These are phyloP conservation scores for Vidua chalybeata DNA, from an alignment of 2,113 vertebrate species.

Conservation along the genomic window DNA sequence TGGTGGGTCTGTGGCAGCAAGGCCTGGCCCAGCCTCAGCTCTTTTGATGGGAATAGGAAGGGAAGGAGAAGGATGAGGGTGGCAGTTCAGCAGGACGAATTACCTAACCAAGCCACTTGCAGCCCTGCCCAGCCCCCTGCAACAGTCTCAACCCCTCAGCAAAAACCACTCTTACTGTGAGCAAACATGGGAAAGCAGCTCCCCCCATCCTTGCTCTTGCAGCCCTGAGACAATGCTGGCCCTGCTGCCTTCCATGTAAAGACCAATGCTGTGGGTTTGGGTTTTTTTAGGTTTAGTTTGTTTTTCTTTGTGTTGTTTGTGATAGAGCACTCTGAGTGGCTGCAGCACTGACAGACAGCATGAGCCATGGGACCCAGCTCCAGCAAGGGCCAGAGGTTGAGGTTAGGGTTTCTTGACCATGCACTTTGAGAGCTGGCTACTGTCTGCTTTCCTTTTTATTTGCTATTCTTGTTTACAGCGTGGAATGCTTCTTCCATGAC, in stretches of 20 bases:
- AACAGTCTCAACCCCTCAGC: not conserved
- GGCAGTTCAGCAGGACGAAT: not conserved
- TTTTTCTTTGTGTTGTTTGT: not conserved
- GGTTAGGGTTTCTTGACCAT: not conserved
- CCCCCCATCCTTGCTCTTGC: fast-evolving
- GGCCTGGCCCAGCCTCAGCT: not conserved
- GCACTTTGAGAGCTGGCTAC: not conserved
- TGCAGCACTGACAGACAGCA: not conserved
- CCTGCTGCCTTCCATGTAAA: not conserved
- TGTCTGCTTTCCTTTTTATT: conserved; percentile 19
- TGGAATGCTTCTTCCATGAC: conserved; percentile 23
- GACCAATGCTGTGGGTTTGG: not conserved
- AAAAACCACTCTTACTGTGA: not conserved
- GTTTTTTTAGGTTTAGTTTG: not conserved
- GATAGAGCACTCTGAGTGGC: conserved; percentile 21
- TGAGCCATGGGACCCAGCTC: not conserved
- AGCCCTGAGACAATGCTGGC: not conserved
- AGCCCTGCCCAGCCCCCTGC: not conserved
- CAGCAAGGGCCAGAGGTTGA: fast-evolving
- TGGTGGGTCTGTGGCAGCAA: not conserved
- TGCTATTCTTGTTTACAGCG: conserved; percentile 56
- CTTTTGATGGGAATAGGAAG: fast-evolving
- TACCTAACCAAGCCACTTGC: not conserved
- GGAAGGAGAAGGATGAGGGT: not conserved
- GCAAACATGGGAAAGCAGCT: not conserved